Conservation (phyloP, 2,888 invertebrate species). For the Drosophila buzzatii region DNA sequence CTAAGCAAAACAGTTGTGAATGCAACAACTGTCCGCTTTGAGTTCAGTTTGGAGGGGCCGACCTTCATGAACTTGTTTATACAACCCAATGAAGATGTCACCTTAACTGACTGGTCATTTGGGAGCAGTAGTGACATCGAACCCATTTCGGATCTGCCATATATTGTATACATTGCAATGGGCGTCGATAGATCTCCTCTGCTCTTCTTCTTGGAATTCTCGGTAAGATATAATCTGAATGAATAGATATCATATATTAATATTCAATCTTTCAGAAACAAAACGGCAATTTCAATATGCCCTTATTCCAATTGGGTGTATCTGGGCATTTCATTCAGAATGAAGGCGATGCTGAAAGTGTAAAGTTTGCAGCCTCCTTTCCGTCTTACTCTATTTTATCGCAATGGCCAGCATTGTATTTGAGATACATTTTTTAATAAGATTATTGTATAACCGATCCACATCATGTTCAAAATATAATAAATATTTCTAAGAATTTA, state of each 20-base stretch:
- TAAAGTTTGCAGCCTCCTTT: constrained; percentile 81
- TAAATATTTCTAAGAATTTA: background rate
- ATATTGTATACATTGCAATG: constrained; percentile 69
- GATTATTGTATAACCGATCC: background rate
- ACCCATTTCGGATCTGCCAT: constrained; percentile 63
- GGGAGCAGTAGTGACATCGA: constrained; percentile 55
- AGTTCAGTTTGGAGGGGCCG: constrained; percentile 73
- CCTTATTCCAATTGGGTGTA: constrained; percentile 84
- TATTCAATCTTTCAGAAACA: constrained; percentile 39
- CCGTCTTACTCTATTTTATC: constrained; percentile 85
- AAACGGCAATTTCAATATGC: constrained; percentile 58
- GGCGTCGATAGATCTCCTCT: constrained; percentile 72
- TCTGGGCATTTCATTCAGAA: constrained; percentile 85
- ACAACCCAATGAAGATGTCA: constrained; percentile 64
- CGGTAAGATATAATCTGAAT: constrained; percentile 27
- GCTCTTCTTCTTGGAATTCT: constrained; percentile 69
- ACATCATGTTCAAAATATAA: background rate
- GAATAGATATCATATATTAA: background rate
- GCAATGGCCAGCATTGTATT: constrained; percentile 86
- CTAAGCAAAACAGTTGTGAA: constrained; percentile 54
- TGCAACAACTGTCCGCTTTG: constrained; percentile 54
- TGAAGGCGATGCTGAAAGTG: constrained; percentile 82
- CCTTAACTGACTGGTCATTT: constrained; percentile 76
- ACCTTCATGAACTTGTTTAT: constrained; percentile 77
- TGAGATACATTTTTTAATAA: constrained; percentile 67